Conservation (phyloP, 2,797 vertebrate species). For the Acanthurus leucopareius region DNA sequence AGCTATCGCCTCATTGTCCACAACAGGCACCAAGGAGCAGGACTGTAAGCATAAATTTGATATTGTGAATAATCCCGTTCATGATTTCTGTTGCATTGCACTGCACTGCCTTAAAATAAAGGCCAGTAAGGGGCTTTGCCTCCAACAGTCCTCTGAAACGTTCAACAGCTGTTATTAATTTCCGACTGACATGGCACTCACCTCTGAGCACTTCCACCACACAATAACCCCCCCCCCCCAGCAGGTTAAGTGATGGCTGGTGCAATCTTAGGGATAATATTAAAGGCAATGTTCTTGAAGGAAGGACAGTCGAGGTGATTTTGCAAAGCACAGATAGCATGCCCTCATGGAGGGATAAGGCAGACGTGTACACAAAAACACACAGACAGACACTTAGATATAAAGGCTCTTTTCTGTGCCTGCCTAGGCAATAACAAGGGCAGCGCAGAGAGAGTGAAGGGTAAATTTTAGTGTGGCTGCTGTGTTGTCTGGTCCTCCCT, state of each 20-base stretch:
- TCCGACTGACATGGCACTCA: slow-evolving; percentile 18
- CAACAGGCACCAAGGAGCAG: neutral
- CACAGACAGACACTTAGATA: slow-evolving; percentile 29
- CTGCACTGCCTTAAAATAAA: neutral
- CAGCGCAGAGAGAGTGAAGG: slow-evolving; percentile 58
- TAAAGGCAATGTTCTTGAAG: slow-evolving; percentile 30
- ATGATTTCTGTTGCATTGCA: neutral
- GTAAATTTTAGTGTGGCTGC: slow-evolving; percentile 72
- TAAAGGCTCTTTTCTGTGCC: slow-evolving; percentile 63
- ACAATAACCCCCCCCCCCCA: slow-evolving; percentile 10
- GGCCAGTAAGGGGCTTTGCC: neutral
- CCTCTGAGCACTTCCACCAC: slow-evolving; percentile 7
- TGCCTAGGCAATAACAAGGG: slow-evolving; percentile 60
- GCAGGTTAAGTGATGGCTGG: slow-evolving; percentile 21
- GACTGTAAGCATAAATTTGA: neutral
- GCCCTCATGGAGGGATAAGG: slow-evolving; percentile 23
- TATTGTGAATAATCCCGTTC: neutral
- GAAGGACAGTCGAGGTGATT: slow-evolving; percentile 31
- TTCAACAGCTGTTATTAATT: slow-evolving; percentile 1
- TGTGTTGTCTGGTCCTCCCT: slow-evolving; percentile 60
- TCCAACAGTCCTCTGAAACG: slow-evolving; percentile 5
- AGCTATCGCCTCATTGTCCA: neutral
- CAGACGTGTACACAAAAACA: neutral
- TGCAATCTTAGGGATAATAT: slow-evolving; percentile 46
- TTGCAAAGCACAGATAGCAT: slow-evolving; percentile 27